These are phyloP conservation scores for Catocala nupta DNA, from an alignment of 2,888 invertebrate species.

Conservation along the genomic window DNA sequence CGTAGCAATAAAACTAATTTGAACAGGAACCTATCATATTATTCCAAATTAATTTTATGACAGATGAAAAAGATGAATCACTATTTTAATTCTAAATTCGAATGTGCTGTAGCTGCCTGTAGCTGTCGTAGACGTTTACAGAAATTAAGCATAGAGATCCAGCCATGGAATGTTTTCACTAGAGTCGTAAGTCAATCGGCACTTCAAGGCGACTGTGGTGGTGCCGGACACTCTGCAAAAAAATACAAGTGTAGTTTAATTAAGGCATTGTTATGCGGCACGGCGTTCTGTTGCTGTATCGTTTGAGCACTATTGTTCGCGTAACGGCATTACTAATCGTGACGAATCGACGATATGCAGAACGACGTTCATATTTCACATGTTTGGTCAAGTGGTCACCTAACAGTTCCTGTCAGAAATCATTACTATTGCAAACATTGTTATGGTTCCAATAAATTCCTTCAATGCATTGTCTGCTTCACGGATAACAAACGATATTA, in stretches of 20 bases:
- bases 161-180: constrained; percentile 56
- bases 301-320: constrained; percentile 62
- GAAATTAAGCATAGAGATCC: constrained; percentile 64
- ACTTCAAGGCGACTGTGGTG: constrained; percentile 69
- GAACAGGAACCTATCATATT: too few species aligned
- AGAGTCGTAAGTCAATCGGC: constrained; percentile 41
- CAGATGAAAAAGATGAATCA: background rate
- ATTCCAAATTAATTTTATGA: too few species aligned
- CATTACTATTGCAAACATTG: constrained; percentile 23
- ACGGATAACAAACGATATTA: background rate
- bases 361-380: constrained; percentile 55
- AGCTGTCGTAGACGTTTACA: constrained; percentile 31
- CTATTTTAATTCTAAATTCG: constrained; percentile 8
- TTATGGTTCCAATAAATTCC: constrained; percentile 13
- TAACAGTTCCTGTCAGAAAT: constrained; percentile 53
- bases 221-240: constrained; percentile 87
- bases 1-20: too few species aligned
- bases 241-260: constrained; percentile 47
- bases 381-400: constrained; percentile 62
- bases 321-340: constrained; percentile 67
- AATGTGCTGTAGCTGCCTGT: background rate
- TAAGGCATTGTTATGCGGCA: constrained; percentile 49
- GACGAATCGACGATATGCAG: constrained; percentile 63
- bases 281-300: constrained; percentile 47
- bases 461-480: constrained; percentile 3